phyloP scores from a whole-genome alignment of 2,888 invertebrate species.

The Deilephila porcellus region DNA sequence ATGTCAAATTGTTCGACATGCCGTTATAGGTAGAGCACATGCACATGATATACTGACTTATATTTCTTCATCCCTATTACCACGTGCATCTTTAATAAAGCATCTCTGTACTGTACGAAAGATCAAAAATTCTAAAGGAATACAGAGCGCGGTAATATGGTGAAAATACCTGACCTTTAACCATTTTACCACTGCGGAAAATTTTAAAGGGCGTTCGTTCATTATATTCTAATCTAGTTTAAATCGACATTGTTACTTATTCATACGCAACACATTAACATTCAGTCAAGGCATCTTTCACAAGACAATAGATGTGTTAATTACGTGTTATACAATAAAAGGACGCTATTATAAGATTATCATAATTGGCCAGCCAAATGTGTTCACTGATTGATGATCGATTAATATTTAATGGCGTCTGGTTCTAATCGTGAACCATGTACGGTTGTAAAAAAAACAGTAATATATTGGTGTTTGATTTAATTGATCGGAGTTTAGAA shows the following conservation, averaged over 20 bases:
- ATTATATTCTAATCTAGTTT: conserved; percentile 21
- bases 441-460: conserved; percentile 19
- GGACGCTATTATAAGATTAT: conserved; percentile 36
- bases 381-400: conserved; percentile 42
- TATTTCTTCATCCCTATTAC: neutral
- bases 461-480: neutral
- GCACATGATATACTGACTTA: too few relatives aligned
- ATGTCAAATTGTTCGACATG: too few relatives aligned
- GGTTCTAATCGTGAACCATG: conserved; percentile 43
- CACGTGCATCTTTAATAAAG: neutral
- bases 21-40: too few relatives aligned
- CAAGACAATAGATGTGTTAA: conserved; percentile 30
- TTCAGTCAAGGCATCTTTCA: conserved; percentile 29
- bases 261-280: conserved; percentile 27
- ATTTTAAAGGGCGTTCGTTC: conserved; percentile 8
- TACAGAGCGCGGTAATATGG: neutral
- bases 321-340: conserved; percentile 28
- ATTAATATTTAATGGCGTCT: conserved; percentile 44
- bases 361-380: conserved; percentile 41
- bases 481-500: neutral
- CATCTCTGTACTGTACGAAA: neutral
- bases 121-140: conserved; percentile 2
- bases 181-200: neutral
- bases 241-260: conserved; percentile 25
- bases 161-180: conserved; percentile 1